phyloP scores from a whole-genome alignment of 2,113 vertebrate species.

The Brachyistius frenatus region DNA sequence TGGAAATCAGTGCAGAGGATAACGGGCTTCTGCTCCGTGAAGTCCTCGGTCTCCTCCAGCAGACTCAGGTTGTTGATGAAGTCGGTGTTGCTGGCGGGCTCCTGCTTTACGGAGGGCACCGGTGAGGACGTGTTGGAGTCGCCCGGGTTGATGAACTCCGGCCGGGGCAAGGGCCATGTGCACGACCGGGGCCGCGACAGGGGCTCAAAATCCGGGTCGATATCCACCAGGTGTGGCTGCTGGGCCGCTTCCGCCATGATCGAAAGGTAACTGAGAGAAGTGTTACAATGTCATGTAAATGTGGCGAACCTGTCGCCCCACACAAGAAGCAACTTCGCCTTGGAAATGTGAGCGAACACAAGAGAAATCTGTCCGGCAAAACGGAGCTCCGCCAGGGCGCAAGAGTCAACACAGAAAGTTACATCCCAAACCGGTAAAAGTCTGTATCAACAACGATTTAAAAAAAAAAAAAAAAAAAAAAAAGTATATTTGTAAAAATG shows the following conservation, averaged over 20 bases:
- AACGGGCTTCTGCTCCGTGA: constrained; percentile 80
- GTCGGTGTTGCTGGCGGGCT: constrained; percentile 85
- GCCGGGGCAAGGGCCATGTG: constrained; percentile 91
- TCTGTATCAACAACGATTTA: not conserved
- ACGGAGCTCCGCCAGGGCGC: constrained; percentile 44
- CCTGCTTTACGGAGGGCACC: constrained; percentile 89
- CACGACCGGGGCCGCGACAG: constrained; percentile 89
- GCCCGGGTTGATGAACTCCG: constrained; percentile 90
- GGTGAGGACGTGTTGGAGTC: constrained; percentile 93
- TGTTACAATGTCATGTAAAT: constrained; percentile 77
- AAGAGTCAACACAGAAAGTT: constrained; percentile 52
- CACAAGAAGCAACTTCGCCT: constrained; percentile 25
- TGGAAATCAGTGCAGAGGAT: constrained; percentile 83
- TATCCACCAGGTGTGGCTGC: constrained; percentile 86
- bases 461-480: not conserved
- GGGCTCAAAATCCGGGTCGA: constrained; percentile 92
- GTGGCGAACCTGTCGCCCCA: constrained; percentile 15
- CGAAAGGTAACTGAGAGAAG: constrained; percentile 56
- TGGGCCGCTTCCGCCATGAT: constrained; percentile 89
- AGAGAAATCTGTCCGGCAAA: constrained; percentile 44
- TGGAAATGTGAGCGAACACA: constrained; percentile 14
- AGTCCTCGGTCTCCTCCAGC: constrained; percentile 93
- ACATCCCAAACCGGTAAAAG: constrained; percentile 68
- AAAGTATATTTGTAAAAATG: constrained; percentile 15
- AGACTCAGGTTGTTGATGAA: constrained; percentile 91